phyloP scores from a whole-genome alignment of 2,113 vertebrate species.

The Symphodus melops region DNA sequence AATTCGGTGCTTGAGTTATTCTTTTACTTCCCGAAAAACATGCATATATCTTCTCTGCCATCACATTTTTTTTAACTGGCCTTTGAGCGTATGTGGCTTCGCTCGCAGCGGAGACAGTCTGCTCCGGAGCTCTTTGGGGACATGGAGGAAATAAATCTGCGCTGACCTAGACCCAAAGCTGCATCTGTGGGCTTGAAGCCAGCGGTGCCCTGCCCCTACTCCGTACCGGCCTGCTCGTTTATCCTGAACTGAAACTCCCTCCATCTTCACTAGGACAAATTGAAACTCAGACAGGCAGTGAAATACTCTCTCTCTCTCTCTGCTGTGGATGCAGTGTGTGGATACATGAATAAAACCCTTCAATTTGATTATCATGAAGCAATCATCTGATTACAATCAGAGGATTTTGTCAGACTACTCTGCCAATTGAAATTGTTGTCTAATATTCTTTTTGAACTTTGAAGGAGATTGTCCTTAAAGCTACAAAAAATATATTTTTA shows the following conservation, averaged over 20 bases:
- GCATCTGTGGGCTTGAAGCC: constrained; percentile 50
- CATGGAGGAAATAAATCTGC: constrained; percentile 64
- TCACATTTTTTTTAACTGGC: constrained; percentile 30
- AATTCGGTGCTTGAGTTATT: background rate
- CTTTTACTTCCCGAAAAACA: background rate
- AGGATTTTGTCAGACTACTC: background rate
- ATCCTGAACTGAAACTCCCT: constrained; percentile 55
- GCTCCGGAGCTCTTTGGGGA: constrained; percentile 42
- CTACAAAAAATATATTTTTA: background rate
- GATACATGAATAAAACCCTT: constrained; percentile 20
- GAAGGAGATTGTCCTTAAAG: no score
- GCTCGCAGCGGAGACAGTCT: constrained; percentile 28
- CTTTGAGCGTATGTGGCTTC: constrained; percentile 36
- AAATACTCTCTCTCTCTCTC: constrained; percentile 39
- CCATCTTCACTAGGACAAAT: constrained; percentile 65
- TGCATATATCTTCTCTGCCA: constrained; percentile 1
- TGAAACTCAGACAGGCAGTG: constrained; percentile 60
- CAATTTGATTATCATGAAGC: constrained; percentile 22
- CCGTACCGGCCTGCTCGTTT: constrained; percentile 45
- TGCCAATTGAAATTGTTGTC: background rate
- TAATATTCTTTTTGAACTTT: background rate
- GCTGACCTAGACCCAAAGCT: constrained; percentile 58
- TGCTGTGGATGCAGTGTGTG: constrained; percentile 18
- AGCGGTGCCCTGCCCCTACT: constrained; percentile 31
- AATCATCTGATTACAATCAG: background rate